Base-by-base conservation (phyloP, 2,888 invertebrate genomes). In the Agrilus biguttatus region DNA sequence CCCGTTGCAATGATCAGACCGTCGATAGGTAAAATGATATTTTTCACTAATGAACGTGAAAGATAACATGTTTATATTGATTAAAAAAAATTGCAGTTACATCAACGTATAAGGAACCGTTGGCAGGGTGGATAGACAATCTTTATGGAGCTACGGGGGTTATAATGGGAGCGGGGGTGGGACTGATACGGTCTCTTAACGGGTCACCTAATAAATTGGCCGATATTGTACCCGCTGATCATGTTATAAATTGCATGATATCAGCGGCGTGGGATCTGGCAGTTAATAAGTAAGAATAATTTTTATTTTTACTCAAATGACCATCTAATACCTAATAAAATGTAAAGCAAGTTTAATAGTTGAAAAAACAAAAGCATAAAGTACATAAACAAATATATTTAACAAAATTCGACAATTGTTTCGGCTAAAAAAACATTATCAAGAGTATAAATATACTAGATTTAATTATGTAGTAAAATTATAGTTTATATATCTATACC, bases 121-220 rank as follows among this genome's bases (percentile, higher is more conserved):
- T 82, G 0, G 67, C 78, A 46, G 89, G 88, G 2, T 93, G 91
- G 91, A 84, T 89, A 13, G 91, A 92, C 66, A 92, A 90, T 57
- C 73, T 86, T 53, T 92, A 91, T 58, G 92, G 92, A 4, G 86
- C 89, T 1, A 88, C 85, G 5, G 89, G 79, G 1, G 70, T 74
- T 38, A 78, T 77, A 48, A 72, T 80, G 10, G 84, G 81, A 0
- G 77, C 80, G 4, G 84, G 86, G 0, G 80, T 81, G 21, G 92
- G 92, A 45, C 73, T 88, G 2, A 58, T 83, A 33, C 70, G 79
- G 33, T 71, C 84, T 1, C 72, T 89, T 68, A 79, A 81, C 49
- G 79, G 82, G 80, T 80, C 76, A 83, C 52, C 63, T 69, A 1
- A 67, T 73, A 1, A 72, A 73, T 14, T 75, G 77, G 87, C 88